phyloP scores from a whole-genome alignment of 2,797 vertebrate species.

The Tapirus indicus region DNA sequence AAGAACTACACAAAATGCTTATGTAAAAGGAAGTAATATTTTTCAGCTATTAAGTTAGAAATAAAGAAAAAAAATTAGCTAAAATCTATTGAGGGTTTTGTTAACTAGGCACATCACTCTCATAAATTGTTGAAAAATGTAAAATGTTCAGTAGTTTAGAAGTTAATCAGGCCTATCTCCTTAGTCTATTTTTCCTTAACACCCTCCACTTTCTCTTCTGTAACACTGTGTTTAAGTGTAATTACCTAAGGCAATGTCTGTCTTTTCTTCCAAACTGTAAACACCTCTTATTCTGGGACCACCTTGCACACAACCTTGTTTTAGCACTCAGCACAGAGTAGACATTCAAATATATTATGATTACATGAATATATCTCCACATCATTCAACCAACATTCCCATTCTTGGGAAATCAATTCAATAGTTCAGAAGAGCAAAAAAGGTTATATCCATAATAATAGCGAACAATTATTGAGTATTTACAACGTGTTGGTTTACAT shows the following conservation, averaged over 20 bases:
- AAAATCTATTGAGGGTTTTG: not conserved
- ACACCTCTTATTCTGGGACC: not conserved
- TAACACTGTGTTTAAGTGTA: not conserved
- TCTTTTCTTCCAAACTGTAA: constrained; percentile 23
- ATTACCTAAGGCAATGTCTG: not conserved
- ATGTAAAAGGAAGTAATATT: not conserved
- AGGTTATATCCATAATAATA: not conserved
- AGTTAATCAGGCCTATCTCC: not conserved
- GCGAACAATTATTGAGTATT: not conserved
- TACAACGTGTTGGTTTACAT: not conserved
- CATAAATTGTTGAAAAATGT: constrained; percentile 15
- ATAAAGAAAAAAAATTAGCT: not conserved
- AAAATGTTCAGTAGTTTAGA: not conserved
- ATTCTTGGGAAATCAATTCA: not conserved
- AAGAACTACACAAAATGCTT: constrained; percentile 7
- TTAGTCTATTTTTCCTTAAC: not conserved
- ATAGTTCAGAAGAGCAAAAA: not conserved
- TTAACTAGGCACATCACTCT: not conserved
- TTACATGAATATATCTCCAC: not conserved
- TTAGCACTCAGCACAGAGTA: not conserved
- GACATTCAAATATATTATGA: not conserved
- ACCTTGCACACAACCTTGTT: not conserved
- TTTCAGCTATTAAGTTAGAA: not conserved
- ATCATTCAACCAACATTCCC: not conserved
- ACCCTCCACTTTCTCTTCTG: not conserved